Evolutionary conservation across 2,113 vertebrate species (phyloP), one percentile per base, ranked within the genome.

Genomic region (Hydrochoerus hydrochaeris): DNA sequence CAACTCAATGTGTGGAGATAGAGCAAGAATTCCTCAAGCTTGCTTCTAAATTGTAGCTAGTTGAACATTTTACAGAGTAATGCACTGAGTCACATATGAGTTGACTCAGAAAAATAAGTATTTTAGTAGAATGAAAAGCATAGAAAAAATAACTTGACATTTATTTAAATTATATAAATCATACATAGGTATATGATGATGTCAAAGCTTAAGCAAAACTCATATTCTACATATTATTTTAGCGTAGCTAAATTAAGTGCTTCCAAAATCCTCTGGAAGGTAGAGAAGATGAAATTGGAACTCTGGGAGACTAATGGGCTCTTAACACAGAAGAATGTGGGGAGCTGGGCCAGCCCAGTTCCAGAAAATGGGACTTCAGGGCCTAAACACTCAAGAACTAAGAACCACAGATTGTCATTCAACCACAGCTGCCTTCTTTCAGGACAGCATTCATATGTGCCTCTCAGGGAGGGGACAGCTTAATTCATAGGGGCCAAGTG

Each of bases 161-260:
- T 93, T 96, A 89, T 60, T 95, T 91, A 57, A 82, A 65, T 93
- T 95, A 54, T 65, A 93, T 86, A 93, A 88, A 52, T 77, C 58
- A 90, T 85, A 35, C 41, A 58, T 57, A 49, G 88, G 38, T 62
- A 41, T 69, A 67, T 82, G 44, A 67, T 35, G 58, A 83, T 38
- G 26, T 19, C 67, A 62, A 86, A 86, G 19, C 26, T 78, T 94
- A 52, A 94, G 80, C 60, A 91, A 94, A 38, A 93, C 7, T 71
- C 5, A 46, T 95, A 82, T 93, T 86, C 38, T 80, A 86, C 85
- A 78, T 83, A 65, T 32, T 91, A 84, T 41, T 83, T 94, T 83
- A 52, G 11, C 26, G 52, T 46, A 60, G 73, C 28, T 67, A 91
- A 80, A 93, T 71, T 60, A 85, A 88, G 24, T 83, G 24, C 3